phyloP scores from a whole-genome alignment of 2,888 invertebrate genomes.

The Tipula unca region DNA sequence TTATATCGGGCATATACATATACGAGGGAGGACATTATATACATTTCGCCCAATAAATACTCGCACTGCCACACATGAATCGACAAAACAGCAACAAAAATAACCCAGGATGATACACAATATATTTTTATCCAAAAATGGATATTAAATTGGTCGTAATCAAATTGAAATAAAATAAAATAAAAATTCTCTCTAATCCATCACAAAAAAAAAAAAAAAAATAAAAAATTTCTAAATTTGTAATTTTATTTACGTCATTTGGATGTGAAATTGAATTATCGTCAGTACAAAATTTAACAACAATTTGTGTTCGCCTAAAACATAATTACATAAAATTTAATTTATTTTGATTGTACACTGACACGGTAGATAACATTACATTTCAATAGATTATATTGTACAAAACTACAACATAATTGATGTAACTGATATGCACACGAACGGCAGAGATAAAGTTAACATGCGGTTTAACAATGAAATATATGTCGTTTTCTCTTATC shows the following conservation, averaged over 20 bases:
- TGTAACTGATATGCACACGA: not conserved
- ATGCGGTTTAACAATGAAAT: too few species aligned
- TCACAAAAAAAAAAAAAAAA: not conserved
- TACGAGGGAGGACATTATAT: not conserved
- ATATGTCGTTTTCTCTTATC: too few species aligned
- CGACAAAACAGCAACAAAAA: not conserved
- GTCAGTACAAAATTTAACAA: not conserved
- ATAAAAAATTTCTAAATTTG: not conserved
- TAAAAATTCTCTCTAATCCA: not conserved
- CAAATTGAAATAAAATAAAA: not conserved
- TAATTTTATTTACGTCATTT: constrained; percentile 1
- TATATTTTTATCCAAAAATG: not conserved
- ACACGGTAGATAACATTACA: not conserved
- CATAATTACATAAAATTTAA: not conserved
- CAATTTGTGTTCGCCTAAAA: not conserved
- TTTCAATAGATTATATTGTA: not conserved
- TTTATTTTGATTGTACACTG: not conserved
- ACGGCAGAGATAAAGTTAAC: not conserved
- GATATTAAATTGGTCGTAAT: not conserved
- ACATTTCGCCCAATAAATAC: not conserved
- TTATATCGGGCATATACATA: not conserved
- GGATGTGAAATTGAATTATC: not conserved
- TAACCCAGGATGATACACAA: not conserved
- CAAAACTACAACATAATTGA: not conserved
- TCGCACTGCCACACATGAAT: not conserved